Evolutionary conservation across 2,113 vertebrate genomes (phyloP).

Genomic region (Salvelinus fontinalis): DNA sequence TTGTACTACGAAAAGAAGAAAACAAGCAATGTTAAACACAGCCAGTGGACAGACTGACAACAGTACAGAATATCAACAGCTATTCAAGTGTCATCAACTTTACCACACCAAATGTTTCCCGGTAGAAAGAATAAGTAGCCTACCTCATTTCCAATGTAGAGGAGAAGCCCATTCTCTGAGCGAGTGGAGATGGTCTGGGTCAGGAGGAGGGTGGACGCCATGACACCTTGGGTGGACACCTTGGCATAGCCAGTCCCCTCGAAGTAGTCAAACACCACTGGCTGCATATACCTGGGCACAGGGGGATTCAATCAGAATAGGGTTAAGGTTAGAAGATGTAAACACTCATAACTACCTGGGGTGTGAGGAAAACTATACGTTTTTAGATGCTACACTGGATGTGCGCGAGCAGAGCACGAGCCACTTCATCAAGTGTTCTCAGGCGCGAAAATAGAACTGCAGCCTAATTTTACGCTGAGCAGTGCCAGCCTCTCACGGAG

Average conservation of each 20-base stretch:
- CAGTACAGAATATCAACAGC: not conserved
- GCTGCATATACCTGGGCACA: slow-evolving; percentile 47
- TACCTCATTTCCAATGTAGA: slow-evolving; percentile 84
- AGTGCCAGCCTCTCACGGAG: too few relatives aligned
- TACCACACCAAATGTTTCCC: not conserved
- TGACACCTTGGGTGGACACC: slow-evolving; percentile 15
- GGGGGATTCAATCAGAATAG: slow-evolving; percentile 13
- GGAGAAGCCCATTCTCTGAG: slow-evolving; percentile 81
- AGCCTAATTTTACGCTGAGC: too few relatives aligned
- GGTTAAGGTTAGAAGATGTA: too few relatives aligned
- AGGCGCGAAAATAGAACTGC: too few relatives aligned
- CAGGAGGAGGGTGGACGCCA: fast-evolving
- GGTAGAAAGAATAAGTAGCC: not conserved
- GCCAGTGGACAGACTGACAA: not conserved
- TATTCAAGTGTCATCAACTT: not conserved
- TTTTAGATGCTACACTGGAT: too few relatives aligned
- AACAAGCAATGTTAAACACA: not conserved
- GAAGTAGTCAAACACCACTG: slow-evolving; percentile 70
- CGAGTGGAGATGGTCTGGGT: slow-evolving; percentile 69
- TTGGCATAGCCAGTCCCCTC: slow-evolving; percentile 89
- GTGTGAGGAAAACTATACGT: too few relatives aligned
- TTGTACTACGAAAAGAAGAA: slow-evolving; percentile 65
- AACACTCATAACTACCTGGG: not conserved
- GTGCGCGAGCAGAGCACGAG: too few relatives aligned
- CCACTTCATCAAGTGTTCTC: too few relatives aligned